These are phyloP conservation scores for Isurus oxyrinchus DNA, from an alignment of 2,113 vertebrate genomes.

Conservation along the genomic window DNA sequence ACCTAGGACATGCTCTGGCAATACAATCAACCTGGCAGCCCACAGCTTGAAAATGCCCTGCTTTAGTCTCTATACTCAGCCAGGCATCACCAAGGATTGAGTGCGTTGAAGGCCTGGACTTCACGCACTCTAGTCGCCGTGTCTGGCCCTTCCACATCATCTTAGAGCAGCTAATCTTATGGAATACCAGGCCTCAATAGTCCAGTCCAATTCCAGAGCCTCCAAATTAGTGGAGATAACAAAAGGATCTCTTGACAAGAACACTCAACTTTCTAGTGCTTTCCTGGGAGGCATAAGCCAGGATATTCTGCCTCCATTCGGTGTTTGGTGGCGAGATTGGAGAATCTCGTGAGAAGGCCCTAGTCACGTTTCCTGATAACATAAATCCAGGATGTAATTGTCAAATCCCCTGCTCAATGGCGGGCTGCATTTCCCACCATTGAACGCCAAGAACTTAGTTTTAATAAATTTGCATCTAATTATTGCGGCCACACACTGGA, in stretches of 20 bases:
- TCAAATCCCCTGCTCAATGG: too few relatives aligned
- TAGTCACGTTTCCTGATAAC: too few relatives aligned
- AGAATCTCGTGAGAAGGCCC: too few relatives aligned
- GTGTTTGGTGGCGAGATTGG: too few relatives aligned
- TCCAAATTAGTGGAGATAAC: neutral
- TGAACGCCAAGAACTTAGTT: too few relatives aligned
- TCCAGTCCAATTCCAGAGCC: neutral
- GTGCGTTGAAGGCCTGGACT: neutral
- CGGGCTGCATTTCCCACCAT: too few relatives aligned
- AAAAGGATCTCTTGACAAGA: neutral
- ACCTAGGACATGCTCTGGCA: neutral
- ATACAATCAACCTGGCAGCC: neutral
- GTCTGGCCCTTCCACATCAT: neutral
- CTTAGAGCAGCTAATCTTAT: neutral
- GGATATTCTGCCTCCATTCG: too few relatives aligned
- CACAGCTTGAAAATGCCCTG: constrained; percentile 28
- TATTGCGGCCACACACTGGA: too few relatives aligned
- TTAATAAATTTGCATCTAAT: too few relatives aligned
- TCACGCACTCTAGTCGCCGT: neutral
- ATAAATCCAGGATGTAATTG: too few relatives aligned
- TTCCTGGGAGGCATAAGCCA: too few relatives aligned
- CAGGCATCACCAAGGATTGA: neutral
- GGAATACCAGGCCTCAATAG: too few relatives aligned
- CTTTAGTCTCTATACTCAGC: neutral
- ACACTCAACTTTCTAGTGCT: neutral